Evolutionary conservation across 2,888 invertebrate species (phyloP).

Genomic region (Syrphus vitripennis): DNA sequence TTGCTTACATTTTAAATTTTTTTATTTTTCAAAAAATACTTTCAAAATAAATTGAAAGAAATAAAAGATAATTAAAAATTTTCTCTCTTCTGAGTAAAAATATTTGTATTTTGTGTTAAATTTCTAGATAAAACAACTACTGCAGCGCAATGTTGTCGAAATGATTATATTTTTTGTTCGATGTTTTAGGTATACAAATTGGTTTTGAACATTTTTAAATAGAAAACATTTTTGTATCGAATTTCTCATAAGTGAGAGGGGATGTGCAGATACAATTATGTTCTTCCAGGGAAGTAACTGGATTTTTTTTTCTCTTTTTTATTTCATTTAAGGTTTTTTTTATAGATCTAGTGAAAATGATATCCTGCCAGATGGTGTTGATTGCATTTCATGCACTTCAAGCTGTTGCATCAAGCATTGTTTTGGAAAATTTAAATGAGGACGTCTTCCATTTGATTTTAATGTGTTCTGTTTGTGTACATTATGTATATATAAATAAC

Average conservation of each 20-base stretch:
- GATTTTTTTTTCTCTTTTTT: not conserved
- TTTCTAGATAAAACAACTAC: slow-evolving; percentile 13
- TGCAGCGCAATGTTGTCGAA: not conserved
- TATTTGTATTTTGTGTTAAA: not conserved
- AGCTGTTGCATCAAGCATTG: not conserved
- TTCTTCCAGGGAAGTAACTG: not conserved
- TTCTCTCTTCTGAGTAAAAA: not conserved
- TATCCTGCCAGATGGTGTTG: slow-evolving; percentile 56
- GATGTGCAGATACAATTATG: not conserved
- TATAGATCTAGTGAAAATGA: slow-evolving; percentile 15
- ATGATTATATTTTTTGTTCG: not conserved
- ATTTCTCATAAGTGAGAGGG: not conserved
- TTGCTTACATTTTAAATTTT: slow-evolving; percentile 11
- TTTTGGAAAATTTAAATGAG: not conserved
- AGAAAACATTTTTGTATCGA: slow-evolving; percentile 14
- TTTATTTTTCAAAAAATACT: not conserved
- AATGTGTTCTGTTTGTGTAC: not conserved
- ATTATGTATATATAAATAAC: too few species aligned
- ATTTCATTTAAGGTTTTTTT: not conserved
- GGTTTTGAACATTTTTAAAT: not conserved
- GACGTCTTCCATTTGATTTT: not conserved
- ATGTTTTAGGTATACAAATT: not conserved
- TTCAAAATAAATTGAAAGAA: not conserved
- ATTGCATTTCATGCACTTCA: not conserved
- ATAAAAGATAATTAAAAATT: slow-evolving; percentile 15